phyloP scores from a whole-genome alignment of 2,113 vertebrate species.

The Pterophyllum scalare region DNA sequence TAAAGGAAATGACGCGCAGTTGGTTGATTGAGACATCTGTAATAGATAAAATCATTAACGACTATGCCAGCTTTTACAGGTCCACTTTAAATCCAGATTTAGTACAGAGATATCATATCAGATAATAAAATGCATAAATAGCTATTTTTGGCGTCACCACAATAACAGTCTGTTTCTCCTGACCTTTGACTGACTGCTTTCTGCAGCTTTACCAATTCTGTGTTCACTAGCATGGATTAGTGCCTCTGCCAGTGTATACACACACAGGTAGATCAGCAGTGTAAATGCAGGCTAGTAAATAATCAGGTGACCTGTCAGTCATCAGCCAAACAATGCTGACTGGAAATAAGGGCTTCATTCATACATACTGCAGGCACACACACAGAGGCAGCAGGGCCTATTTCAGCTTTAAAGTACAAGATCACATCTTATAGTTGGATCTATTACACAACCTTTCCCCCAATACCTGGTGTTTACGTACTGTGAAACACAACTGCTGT shows the following conservation, averaged over 20 bases:
- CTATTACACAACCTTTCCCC: conserved; percentile 19
- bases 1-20: conserved; percentile 63
- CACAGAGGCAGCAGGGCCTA: neutral
- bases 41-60: neutral
- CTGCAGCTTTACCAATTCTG: neutral
- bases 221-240: neutral
- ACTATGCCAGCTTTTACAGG: neutral
- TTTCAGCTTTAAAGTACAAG: conserved; percentile 14
- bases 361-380: neutral
- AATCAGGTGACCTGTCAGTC: conserved; percentile 44
- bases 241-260: neutral
- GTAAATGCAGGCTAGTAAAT: conserved; percentile 50
- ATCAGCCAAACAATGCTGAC: neutral
- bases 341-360: neutral
- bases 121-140: neutral
- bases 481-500: neutral
- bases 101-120: neutral
- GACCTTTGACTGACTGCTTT: neutral
- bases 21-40: neutral
- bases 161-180: neutral
- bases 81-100: neutral
- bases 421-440: conserved; percentile 1
- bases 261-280: neutral
- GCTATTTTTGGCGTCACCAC: neutral
- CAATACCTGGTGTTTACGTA: neutral